Evolutionary conservation across 2,797 vertebrate genomes (phyloP).

Genomic region (Micromesistius poutassou): DNA sequence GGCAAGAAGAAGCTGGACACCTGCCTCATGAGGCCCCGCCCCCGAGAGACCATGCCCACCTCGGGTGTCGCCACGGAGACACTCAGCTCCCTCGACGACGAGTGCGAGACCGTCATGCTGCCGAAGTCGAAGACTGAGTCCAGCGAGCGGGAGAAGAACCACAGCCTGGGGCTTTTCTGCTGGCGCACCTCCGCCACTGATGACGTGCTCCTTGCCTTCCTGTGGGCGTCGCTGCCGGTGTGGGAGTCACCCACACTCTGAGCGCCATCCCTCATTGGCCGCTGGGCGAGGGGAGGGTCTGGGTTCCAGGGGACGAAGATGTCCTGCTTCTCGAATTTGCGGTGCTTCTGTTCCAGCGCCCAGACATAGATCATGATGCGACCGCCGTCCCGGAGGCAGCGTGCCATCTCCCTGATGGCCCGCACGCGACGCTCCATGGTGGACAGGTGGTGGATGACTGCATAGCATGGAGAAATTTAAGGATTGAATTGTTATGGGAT

Average conservation of each 20-base stretch:
- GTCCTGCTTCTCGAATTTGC: conserved; percentile 83
- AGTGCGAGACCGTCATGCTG: conserved; percentile 59
- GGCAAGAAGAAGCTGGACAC: conserved; percentile 72
- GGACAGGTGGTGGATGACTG: conserved; percentile 81
- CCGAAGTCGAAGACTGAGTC: conserved; percentile 75
- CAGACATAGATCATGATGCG: conserved; percentile 84
- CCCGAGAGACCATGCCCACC: conserved; percentile 44
- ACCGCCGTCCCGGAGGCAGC: conserved; percentile 74
- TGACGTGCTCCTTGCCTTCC: conserved; percentile 73
- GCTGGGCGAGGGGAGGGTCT: conserved; percentile 51
- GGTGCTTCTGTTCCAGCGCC: conserved; percentile 79
- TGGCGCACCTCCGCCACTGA: conserved; percentile 58
- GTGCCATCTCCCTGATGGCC: conserved; percentile 82
- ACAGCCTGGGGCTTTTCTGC: conserved; percentile 65
- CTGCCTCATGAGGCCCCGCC: conserved; percentile 61
- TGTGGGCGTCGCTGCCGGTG: conserved; percentile 63
- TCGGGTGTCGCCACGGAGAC: conserved; percentile 36
- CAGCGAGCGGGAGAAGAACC: conserved; percentile 79
- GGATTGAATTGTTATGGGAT: too few species aligned
- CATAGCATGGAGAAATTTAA: neutral
- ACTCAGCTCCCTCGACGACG: conserved; percentile 64
- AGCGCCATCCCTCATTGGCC: conserved; percentile 32
- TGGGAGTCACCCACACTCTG: conserved; percentile 58
- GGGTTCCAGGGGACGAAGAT: conserved; percentile 80
- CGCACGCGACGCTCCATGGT: conserved; percentile 70